A percentile compares a stretch with the other conserved stretches of the same genome.
These are phyloP conservation scores for Tipula vernalis DNA, from an alignment of 2,888 invertebrate species.

Conservation along the genomic window DNA sequence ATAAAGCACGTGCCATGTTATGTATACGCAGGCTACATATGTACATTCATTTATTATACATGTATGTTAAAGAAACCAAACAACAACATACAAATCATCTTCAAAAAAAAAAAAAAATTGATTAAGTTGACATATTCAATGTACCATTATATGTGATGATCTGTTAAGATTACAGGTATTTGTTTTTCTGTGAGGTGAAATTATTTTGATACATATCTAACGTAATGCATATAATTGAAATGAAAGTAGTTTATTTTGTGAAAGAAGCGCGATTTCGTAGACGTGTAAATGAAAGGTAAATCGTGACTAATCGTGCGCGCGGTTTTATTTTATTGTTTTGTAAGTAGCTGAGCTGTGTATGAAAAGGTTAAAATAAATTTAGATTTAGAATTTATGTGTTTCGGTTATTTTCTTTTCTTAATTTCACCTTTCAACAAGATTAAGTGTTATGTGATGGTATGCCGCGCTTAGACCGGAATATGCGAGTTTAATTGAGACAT, in stretches of 20 bases:
- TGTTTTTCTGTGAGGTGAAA: not conserved
- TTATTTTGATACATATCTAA: not conserved
- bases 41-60: not conserved
- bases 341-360: not conserved
- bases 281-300: not conserved
- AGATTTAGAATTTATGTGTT: not conserved
- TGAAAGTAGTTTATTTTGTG: not conserved
- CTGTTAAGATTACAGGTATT: not conserved
- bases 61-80: not conserved
- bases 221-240: not conserved
- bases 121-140: not conserved
- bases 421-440: not conserved
- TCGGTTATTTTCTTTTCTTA: not conserved
- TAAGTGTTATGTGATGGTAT: conserved; percentile 4
- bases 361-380: not conserved
- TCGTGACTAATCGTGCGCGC: not conserved
- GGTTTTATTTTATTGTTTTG: not conserved
- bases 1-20: not conserved
- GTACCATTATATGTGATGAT: not conserved
- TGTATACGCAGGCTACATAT: not conserved
- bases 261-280: not conserved
- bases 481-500: not conserved
- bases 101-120: not conserved
- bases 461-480: not conserved
- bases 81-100: not conserved